Evolutionary conservation across 1,140 invertebrate species (phyloP).

Genomic region (Tetramorium parvispinum): DNA sequence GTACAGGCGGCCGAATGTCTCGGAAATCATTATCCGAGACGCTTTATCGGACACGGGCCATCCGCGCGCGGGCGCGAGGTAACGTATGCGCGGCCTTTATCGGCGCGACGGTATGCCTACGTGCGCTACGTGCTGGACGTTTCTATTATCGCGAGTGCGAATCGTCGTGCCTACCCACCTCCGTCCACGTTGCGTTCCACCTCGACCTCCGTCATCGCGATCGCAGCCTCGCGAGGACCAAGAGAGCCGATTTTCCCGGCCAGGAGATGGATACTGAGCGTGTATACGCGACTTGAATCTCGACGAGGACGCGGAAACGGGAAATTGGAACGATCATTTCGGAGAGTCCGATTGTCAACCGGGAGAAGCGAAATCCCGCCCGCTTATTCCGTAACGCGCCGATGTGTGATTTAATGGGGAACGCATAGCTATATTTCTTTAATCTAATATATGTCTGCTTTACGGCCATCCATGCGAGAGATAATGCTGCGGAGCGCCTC

Average conservation of each 20-base stretch:
- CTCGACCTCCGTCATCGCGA: background rate
- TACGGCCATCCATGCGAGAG: background rate
- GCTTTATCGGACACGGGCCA: slow-evolving; percentile 52
- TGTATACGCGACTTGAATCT: no score
- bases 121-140: slow-evolving; percentile 35
- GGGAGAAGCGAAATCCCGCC: background rate
- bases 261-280: background rate
- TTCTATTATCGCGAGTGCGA: slow-evolving; percentile 65
- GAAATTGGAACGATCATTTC: background rate
- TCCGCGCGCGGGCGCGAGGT: slow-evolving; percentile 9
- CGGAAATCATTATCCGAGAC: slow-evolving; percentile 61
- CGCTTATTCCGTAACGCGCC: background rate
- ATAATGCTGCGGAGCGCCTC: background rate
- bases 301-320: background rate
- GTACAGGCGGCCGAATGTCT: slow-evolving; percentile 7
- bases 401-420: background rate
- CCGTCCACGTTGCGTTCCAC: slow-evolving; percentile 6
- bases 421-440: background rate
- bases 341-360: background rate
- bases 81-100: slow-evolving; percentile 63
- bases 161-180: slow-evolving; percentile 65
- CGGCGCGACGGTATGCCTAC: slow-evolving; percentile 29
- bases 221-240: background rate
- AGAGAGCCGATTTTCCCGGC: slow-evolving; percentile 6
- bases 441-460: slow-evolving; percentile 14